Percentiles rank a stretch among this genome's conserved stretches.
phyloP scores from a whole-genome alignment of 1,140 invertebrate species.

The Formica selysi region DNA sequence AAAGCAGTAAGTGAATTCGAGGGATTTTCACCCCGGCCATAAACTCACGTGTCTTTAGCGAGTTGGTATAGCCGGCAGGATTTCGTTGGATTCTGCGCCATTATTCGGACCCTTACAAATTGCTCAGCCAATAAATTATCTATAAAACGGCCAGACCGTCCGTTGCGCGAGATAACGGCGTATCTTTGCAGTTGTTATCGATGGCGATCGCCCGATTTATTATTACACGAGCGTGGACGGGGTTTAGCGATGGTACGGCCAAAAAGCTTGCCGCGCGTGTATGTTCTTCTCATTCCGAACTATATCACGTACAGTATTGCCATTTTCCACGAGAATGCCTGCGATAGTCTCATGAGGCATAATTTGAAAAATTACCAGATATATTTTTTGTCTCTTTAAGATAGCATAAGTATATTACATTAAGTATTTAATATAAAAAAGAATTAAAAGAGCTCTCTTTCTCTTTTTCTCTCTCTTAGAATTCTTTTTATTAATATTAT shows the following conservation, averaged over 20 bases:
- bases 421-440: not conserved
- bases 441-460: not conserved
- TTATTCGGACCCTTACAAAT: slow-evolving; percentile 80
- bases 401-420: not conserved
- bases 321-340: slow-evolving; percentile 68
- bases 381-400: not conserved
- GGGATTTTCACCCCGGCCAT: slow-evolving; percentile 58
- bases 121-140: slow-evolving; percentile 82
- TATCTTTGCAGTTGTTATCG: slow-evolving; percentile 84
- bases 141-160: slow-evolving; percentile 79
- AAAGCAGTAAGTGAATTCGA: slow-evolving; percentile 59
- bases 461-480: not conserved
- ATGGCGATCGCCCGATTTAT: slow-evolving; percentile 84
- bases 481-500: slow-evolving; percentile 16
- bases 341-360: slow-evolving; percentile 59
- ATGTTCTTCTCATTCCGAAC: slow-evolving; percentile 70
- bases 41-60: slow-evolving; percentile 64
- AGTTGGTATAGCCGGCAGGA: slow-evolving; percentile 53
- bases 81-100: slow-evolving; percentile 64
- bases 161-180: slow-evolving; percentile 78
- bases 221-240: slow-evolving; percentile 72
- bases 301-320: slow-evolving; percentile 72
- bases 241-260: slow-evolving; percentile 68
- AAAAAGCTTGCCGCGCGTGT: slow-evolving; percentile 68
- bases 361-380: slow-evolving; percentile 65